Conservation (phyloP, 2,113 vertebrate genomes). For the Columba janthina region DNA sequence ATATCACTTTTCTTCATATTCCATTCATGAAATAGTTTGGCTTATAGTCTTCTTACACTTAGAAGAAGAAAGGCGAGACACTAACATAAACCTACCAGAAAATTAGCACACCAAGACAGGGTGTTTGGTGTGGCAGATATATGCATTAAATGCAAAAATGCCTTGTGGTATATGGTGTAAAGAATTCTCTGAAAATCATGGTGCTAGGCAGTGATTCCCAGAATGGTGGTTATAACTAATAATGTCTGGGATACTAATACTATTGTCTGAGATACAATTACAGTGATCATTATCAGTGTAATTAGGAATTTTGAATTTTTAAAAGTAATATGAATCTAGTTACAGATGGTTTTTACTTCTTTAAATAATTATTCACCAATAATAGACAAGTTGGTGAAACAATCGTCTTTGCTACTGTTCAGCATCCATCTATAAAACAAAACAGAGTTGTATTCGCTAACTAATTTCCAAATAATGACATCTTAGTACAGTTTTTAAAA, state of each 20-base stretch:
- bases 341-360: not conserved
- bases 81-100: not conserved
- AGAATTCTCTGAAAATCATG: not conserved
- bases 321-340: not conserved
- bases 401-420: not conserved
- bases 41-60: not conserved
- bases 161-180: not conserved
- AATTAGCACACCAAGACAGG: not conserved
- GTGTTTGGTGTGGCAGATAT: not conserved
- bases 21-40: not conserved
- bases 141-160: not conserved
- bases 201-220: not conserved
- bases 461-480: not conserved
- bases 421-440: not conserved
- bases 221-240: not conserved
- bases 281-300: not conserved
- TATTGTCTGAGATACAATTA: not conserved
- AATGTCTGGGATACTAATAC: not conserved
- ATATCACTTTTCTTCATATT: not conserved
- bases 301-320: not conserved
- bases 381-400: not conserved
- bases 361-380: not conserved
- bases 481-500: not conserved
- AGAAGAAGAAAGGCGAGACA: not conserved
- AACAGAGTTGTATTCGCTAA: not conserved